These are phyloP conservation scores for Neotragus pygmaeus DNA, from an alignment of 2,113 vertebrate genomes.

Conservation along the genomic window DNA sequence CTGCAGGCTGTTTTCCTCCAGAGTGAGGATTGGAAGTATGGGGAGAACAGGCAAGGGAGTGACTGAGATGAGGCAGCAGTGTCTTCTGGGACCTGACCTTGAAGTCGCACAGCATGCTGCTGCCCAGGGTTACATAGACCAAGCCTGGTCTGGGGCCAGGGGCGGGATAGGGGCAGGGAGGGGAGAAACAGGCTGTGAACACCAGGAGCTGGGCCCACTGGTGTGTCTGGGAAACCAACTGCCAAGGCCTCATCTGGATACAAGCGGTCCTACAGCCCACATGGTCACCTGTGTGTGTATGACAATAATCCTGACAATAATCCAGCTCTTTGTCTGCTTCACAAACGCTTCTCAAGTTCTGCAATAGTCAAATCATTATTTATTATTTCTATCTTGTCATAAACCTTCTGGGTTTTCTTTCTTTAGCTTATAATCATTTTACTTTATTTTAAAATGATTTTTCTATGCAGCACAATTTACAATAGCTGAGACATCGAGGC, in stretches of 20 bases:
- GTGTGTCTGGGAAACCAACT: neutral
- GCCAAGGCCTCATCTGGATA: fast-evolving
- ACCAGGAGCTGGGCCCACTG: neutral
- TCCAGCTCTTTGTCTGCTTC: neutral
- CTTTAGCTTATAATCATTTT: neutral
- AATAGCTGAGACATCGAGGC: neutral
- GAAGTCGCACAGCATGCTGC: fast-evolving
- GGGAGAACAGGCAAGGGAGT: neutral
- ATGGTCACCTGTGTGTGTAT: neutral
- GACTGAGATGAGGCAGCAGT: neutral
- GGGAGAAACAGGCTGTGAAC: neutral
- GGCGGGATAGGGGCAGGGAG: fast-evolving
- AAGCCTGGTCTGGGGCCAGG: too few relatives aligned
- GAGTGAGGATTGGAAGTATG: neutral
- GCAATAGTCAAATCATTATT: neutral
- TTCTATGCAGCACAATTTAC: neutral
- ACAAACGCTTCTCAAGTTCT: neutral
- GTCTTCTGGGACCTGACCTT: neutral
- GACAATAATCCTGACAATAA: neutral
- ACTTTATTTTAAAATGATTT: neutral
- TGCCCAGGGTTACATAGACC: neutral
- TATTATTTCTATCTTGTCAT: neutral
- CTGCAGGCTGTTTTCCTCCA: neutral
- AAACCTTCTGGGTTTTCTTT: neutral
- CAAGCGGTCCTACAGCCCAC: neutral